These are phyloP conservation scores for Leistus spinibarbis DNA, from an alignment of 2,888 invertebrate genomes.

Conservation along the genomic window DNA sequence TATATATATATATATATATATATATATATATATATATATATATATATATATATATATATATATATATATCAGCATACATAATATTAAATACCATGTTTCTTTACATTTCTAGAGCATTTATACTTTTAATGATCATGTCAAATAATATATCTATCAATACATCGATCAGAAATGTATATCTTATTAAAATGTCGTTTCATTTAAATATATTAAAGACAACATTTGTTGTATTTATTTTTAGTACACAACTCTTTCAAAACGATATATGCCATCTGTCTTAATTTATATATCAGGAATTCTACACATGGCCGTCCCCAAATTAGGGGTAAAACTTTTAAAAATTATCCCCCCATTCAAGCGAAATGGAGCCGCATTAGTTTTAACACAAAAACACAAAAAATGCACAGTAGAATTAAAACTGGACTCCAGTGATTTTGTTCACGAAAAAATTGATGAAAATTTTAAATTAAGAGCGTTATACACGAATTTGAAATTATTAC, in stretches of 20 bases:
- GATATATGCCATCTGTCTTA: slow-evolving; percentile 79
- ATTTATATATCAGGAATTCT: slow-evolving; percentile 80
- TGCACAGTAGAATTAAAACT: slow-evolving; percentile 55
- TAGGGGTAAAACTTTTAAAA: slow-evolving; percentile 64
- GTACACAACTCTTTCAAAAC: slow-evolving; percentile 78
- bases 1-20: too few relatives aligned
- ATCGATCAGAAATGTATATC: slow-evolving; percentile 7
- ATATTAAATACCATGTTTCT: too few relatives aligned
- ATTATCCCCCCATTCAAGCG: slow-evolving; percentile 72
- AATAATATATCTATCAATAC: too few relatives aligned
- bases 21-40: too few relatives aligned
- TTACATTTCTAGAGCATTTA: too few relatives aligned
- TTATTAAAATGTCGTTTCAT: slow-evolving; percentile 19
- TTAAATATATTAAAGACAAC: not conserved
- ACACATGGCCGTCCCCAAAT: slow-evolving; percentile 71
- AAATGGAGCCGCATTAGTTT: slow-evolving; percentile 58
- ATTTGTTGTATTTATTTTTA: slow-evolving; percentile 53
- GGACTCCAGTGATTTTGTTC: slow-evolving; percentile 64
- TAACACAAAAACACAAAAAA: slow-evolving; percentile 60
- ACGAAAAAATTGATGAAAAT: slow-evolving; percentile 61
- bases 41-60: too few relatives aligned
- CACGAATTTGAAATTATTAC: slow-evolving; percentile 62
- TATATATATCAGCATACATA: too few relatives aligned
- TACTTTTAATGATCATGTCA: too few relatives aligned
- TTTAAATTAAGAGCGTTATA: slow-evolving; percentile 70